A percentile compares a stretch with the other conserved stretches of the same genome.
Conservation (phyloP, 1,140 invertebrate species). For the Philotrypesis tridentata region DNA sequence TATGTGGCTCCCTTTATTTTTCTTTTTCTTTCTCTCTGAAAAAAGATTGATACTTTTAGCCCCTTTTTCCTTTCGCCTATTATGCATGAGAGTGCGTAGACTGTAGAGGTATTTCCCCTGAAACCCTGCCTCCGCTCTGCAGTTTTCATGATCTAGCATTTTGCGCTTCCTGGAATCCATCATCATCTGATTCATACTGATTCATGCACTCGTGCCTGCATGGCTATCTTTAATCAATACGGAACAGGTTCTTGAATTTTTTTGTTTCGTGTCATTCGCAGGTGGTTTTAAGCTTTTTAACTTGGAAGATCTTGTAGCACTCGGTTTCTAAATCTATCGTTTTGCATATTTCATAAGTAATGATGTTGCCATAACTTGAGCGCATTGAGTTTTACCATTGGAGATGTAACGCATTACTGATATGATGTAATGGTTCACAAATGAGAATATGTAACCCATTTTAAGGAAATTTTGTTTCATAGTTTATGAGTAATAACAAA, state of each 20-base stretch:
- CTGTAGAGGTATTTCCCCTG: too few species aligned
- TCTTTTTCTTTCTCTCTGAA: slow-evolving; percentile 3
- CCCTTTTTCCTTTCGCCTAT: not conserved
- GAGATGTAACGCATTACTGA: not conserved
- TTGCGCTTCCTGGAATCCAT: not conserved
- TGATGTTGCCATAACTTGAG: not conserved
- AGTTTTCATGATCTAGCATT: not conserved
- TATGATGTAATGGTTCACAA: not conserved
- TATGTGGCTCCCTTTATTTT: slow-evolving; percentile 41
- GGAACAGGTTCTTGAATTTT: not conserved
- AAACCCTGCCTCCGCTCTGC: too few species aligned
- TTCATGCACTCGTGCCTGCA: slow-evolving; percentile 1
- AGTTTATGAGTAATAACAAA: not conserved
- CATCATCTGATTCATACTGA: slow-evolving; percentile 18
- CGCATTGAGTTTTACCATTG: not conserved
- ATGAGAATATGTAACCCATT: not conserved
- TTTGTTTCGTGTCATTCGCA: not conserved
- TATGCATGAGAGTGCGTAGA: not conserved
- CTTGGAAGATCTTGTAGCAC: not conserved
- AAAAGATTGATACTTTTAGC: not conserved
- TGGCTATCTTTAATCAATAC: not conserved
- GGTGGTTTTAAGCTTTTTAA: not conserved
- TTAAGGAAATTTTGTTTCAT: not conserved
- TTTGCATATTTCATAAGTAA: not conserved
- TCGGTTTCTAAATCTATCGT: not conserved